Conservation (phyloP, 2,888 invertebrate genomes). For the Thymelicus sylvestris region DNA sequence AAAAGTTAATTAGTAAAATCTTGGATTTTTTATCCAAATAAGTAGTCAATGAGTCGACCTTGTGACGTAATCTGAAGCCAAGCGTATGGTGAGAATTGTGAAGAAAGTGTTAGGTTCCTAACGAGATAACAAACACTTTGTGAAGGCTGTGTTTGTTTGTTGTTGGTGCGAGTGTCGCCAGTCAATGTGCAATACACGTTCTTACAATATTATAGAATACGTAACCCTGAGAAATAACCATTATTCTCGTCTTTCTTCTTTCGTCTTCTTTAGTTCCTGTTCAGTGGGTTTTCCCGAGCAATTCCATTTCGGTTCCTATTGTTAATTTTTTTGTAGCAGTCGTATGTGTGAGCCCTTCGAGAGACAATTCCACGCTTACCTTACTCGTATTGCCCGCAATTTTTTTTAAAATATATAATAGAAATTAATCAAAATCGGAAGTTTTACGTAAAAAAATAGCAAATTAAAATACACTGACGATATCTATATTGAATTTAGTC, state of each 20-base stretch:
- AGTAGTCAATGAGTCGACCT: neutral
- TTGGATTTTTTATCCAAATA: neutral
- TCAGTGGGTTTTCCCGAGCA: no score
- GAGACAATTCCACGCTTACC: no score
- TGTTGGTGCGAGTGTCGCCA: neutral
- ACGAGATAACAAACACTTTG: constrained; percentile 23
- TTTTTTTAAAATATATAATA: no score
- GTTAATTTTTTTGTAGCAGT: no score
- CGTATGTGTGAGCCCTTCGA: no score
- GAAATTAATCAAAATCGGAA: no score
- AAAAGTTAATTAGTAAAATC: no score
- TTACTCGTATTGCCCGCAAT: no score
- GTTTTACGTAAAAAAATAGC: no score
- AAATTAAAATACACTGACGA: no score
- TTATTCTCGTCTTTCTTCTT: neutral
- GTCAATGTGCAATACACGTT: constrained; percentile 13
- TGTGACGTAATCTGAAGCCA: neutral
- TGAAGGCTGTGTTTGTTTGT: constrained; percentile 20
- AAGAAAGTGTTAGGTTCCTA: constrained; percentile 26
- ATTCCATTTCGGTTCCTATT: no score
- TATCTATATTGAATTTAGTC: neutral
- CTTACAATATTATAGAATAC: neutral
- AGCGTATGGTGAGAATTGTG: neutral
- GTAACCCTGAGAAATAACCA: neutral
- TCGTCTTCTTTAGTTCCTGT: neutral